A percentile compares a stretch with the other conserved stretches of the same genome.
Evolutionary conservation across 2,888 invertebrate genomes (phyloP).

Genomic region (Aplocera efformata): DNA sequence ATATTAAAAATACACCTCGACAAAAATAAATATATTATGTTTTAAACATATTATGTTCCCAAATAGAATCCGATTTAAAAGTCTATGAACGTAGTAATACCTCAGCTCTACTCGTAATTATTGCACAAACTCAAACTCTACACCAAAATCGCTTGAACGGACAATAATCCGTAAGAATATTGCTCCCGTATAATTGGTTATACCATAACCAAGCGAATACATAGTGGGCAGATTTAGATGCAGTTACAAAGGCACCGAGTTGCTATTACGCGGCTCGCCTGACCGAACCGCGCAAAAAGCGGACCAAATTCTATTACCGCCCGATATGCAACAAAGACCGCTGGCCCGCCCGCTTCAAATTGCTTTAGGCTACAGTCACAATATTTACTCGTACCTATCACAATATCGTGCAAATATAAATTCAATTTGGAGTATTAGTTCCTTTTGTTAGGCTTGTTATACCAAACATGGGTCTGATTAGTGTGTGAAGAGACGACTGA

Average conservation of each 20-base stretch:
- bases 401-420: conserved; percentile 60
- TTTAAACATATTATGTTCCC: too few species aligned
- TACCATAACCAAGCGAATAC: conserved; percentile 50
- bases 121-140: too few species aligned
- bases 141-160: conserved; percentile 11
- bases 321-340: conserved; percentile 79
- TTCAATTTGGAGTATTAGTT: conserved; percentile 43
- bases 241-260: conserved; percentile 75
- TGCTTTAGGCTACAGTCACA: conserved; percentile 76
- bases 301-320: conserved; percentile 78
- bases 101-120: too few species aligned
- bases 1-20: too few species aligned
- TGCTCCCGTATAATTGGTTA: conserved; percentile 46
- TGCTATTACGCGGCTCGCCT: conserved; percentile 64
- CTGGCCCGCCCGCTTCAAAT: conserved; percentile 70
- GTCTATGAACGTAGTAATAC: too few species aligned
- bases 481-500: too few species aligned
- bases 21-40: too few species aligned
- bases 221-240: conserved; percentile 68
- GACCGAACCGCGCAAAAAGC: conserved; percentile 73
- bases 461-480: too few species aligned
- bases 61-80: too few species aligned
- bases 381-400: conserved; percentile 63
- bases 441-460: conserved; percentile 2
- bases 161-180: conserved; percentile 24